A percentile compares a stretch with the other conserved stretches of the same genome.
Conservation (phyloP, 2,113 vertebrate species). For the Microcebus jonahi region DNA sequence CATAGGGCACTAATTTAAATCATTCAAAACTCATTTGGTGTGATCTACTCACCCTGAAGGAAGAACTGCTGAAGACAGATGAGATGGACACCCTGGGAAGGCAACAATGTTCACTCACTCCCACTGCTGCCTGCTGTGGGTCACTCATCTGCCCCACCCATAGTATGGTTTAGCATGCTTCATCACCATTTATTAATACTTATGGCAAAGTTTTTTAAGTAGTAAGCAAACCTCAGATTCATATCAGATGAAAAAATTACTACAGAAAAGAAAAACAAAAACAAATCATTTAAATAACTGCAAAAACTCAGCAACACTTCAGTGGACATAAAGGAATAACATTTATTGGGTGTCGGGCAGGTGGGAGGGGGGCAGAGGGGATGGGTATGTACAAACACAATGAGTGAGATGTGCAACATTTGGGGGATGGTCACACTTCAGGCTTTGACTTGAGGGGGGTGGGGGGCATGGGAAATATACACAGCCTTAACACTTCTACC, state of each 20-base stretch:
- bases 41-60: neutral
- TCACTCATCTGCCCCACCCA: neutral
- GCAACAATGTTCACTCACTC: neutral
- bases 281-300: neutral
- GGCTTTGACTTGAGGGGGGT: too few species aligned
- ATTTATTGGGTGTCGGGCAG: too few species aligned
- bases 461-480: too few species aligned
- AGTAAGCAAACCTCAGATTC: neutral
- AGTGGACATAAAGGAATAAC: too few species aligned
- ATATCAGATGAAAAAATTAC: neutral
- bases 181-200: neutral
- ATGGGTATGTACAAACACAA: too few species aligned
- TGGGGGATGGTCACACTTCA: too few species aligned
- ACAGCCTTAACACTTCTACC: too few species aligned
- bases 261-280: neutral
- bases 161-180: too few species aligned
- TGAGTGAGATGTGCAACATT: too few species aligned
- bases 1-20: neutral
- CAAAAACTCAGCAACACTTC: neutral
- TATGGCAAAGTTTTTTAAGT: neutral
- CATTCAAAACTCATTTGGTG: neutral
- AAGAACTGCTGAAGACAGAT: neutral
- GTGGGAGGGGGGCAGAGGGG: too few species aligned
- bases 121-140: neutral
- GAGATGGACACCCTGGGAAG: neutral